Percentiles rank a stretch among this genome's conserved stretches.
Conservation (phyloP, 2,888 invertebrate species). For the Coenonympha glycerion region DNA sequence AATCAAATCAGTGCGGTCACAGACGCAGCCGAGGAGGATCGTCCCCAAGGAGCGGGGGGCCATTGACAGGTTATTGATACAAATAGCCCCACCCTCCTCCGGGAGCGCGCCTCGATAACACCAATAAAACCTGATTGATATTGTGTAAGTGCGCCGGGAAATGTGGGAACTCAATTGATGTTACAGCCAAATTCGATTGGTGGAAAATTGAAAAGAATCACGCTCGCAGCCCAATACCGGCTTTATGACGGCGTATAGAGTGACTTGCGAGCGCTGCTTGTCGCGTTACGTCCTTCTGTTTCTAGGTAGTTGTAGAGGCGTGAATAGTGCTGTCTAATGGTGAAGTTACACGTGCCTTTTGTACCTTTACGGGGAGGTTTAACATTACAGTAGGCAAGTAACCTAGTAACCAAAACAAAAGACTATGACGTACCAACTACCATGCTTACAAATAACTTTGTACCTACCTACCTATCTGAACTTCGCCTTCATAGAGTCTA, state of each 20-base stretch:
- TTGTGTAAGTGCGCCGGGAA: slow-evolving; percentile 76
- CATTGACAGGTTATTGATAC: slow-evolving; percentile 78
- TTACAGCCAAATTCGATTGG: slow-evolving; percentile 74
- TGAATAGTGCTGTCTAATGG: slow-evolving; percentile 67
- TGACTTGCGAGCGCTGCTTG: slow-evolving; percentile 32
- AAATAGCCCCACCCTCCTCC: slow-evolving; percentile 61
- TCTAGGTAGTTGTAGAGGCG: slow-evolving; percentile 54
- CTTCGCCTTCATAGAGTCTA: too few species aligned
- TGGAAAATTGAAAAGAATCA: slow-evolving; percentile 72
- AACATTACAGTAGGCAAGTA: neutral
- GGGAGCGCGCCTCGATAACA: slow-evolving; percentile 62
- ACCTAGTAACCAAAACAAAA: neutral
- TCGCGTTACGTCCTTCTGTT: slow-evolving; percentile 39
- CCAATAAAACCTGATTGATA: slow-evolving; percentile 77
- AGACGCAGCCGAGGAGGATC: slow-evolving; percentile 54
- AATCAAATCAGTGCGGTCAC: slow-evolving; percentile 68
- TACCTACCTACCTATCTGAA: neutral
- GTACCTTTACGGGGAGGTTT: slow-evolving; percentile 9
- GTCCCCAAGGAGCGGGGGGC: slow-evolving; percentile 63
- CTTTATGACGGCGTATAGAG: slow-evolving; percentile 40
- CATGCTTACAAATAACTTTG: neutral
- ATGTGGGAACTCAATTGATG: slow-evolving; percentile 77
- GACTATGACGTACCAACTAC: neutral
- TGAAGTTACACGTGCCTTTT: slow-evolving; percentile 42
- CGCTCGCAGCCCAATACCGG: slow-evolving; percentile 37